Conservation (phyloP, 2,888 invertebrate species). For the Lycaena phlaeas region DNA sequence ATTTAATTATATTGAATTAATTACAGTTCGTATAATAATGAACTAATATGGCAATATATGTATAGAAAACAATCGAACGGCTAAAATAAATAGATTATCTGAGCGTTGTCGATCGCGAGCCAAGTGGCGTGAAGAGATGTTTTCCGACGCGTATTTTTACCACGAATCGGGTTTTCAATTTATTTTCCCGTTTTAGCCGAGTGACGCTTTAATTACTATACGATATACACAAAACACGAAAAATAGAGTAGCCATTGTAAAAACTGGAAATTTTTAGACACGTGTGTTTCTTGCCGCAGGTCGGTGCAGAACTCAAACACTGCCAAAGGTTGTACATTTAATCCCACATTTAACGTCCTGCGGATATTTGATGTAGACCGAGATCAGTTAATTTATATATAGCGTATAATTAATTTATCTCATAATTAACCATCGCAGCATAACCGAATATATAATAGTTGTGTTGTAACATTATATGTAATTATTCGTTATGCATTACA, state of each 20-base stretch:
- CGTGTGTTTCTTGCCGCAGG: too few species aligned
- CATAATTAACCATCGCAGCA: too few species aligned
- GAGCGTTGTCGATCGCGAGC: constrained; percentile 45
- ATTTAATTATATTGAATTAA: constrained; percentile 51
- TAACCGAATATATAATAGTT: too few species aligned
- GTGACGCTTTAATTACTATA: constrained; percentile 29
- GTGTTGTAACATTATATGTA: too few species aligned
- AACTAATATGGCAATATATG: constrained; percentile 37
- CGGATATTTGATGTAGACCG: too few species aligned
- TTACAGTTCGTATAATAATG: constrained; percentile 39
- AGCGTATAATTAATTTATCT: too few species aligned
- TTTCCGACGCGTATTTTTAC: constrained; percentile 53
- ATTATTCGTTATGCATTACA: too few species aligned
- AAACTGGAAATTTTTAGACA: background rate
- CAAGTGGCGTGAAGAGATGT: constrained; percentile 53
- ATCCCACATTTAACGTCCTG: too few species aligned
- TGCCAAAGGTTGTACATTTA: too few species aligned
- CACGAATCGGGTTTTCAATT: constrained; percentile 62
- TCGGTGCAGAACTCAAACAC: too few species aligned
- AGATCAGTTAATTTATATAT: too few species aligned
- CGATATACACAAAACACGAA: background rate
- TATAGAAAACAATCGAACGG: constrained; percentile 52
- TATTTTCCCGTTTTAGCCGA: constrained; percentile 62
- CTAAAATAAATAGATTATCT: constrained; percentile 63
- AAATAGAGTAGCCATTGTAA: background rate